Base-by-base conservation (phyloP, 92 coral and sea anemone genomes). In the Porites evermanni region DNA sequence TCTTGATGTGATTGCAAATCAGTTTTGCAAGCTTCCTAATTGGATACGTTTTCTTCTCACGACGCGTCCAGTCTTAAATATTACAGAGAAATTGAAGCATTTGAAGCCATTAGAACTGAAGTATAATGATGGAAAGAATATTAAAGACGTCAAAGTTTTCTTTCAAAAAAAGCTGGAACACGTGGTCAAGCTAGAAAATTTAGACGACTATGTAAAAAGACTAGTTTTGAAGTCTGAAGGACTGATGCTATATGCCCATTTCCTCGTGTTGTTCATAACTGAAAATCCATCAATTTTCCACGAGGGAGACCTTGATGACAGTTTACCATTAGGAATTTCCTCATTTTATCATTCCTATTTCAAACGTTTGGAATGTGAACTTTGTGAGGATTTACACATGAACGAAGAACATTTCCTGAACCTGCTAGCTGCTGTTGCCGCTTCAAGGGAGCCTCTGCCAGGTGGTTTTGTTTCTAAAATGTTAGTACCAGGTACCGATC, bases 11-110 rank as follows among this genome's bases (percentile, higher is more conserved):
- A 81, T 92, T 66, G 75, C 93, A 7, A 70, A 74, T 12, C 90
- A 86, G 12, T 77, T 92, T 24, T 74, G 72, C 72, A 71, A 64
- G 59, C 81, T 89, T 24, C 95, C 95, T 10, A 23, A 66, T 12
- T 92, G 92, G 89, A 67, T 92, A 52, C 84, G 88, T 56, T 80
- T 89, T 72, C 72, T 92, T 7, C 64, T 89, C 67, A 92, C 95
- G 2, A 84, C 95, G 32, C 75, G 95, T 19, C 88, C 90, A 79
- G 93, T 86, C 71, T 74, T 56, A 44, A 80, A 73, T 17, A 69
- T 86, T 32, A 23, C 75, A 68, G 67, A 29, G 44, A 76, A 69
- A 38, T 79, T 89, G 6, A 61, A 29, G 60, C 54, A 56, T 38
- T 56, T 89, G 8, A 53, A 89, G 11, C 87, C 92, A 21, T 67